Percentiles rank a stretch among this genome's conserved stretches.
Conservation (phyloP, 2,888 invertebrate genomes). For the Dicroscelio sp. region DNA sequence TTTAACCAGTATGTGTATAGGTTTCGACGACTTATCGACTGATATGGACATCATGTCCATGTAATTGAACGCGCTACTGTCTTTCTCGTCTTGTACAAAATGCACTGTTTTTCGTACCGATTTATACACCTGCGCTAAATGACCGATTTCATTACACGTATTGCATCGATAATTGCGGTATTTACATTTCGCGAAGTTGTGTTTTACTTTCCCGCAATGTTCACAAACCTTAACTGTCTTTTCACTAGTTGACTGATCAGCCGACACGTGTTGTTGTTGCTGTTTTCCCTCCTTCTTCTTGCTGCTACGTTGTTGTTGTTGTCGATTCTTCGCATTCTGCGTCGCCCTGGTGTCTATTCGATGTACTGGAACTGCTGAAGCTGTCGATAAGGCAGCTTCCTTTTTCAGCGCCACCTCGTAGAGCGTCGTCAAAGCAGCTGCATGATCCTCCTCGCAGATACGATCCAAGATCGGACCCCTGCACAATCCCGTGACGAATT, state of each 20-base stretch:
- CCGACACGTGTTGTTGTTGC: not conserved
- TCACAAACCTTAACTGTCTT: constrained; percentile 47
- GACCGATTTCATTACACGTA: constrained; percentile 40
- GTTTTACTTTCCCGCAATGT: constrained; percentile 56
- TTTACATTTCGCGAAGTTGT: constrained; percentile 68
- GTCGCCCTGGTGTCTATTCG: not conserved
- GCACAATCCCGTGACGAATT: constrained; percentile 32
- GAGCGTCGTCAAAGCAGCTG: constrained; percentile 48
- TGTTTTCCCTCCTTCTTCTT: not conserved
- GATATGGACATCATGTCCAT: constrained; percentile 47
- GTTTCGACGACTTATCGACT: not conserved
- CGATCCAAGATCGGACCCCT: not conserved
- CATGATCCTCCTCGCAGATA: constrained; percentile 67
- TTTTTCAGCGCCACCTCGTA: constrained; percentile 75
- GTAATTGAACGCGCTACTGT: too few species aligned
- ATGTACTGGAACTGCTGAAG: constrained; percentile 29
- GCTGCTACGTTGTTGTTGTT: not conserved
- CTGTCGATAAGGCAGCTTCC: constrained; percentile 68
- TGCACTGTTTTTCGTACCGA: too few species aligned
- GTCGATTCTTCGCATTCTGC: not conserved
- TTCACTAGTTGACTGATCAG: too few species aligned
- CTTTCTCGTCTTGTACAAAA: not conserved
- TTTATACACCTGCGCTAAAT: constrained; percentile 62
- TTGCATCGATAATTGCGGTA: constrained; percentile 55
- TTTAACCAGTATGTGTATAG: constrained; percentile 68